phyloP scores from a whole-genome alignment of 2,888 invertebrate genomes.

The Agonum fuliginosum region DNA sequence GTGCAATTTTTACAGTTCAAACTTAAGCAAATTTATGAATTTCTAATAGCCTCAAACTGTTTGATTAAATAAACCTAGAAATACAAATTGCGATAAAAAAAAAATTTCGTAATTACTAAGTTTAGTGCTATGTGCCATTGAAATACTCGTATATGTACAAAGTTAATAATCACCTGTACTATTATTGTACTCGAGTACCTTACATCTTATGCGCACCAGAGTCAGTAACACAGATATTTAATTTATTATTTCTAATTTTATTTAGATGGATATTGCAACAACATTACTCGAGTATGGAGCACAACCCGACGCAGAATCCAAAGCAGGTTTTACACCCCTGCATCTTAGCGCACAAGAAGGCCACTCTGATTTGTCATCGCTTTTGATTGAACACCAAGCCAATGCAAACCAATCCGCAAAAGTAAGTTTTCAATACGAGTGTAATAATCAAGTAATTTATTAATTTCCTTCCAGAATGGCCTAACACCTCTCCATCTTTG shows the following conservation, averaged over 20 bases:
- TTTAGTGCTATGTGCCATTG: no score
- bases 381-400: slow-evolving; percentile 92
- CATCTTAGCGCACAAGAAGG: slow-evolving; percentile 97
- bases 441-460: not conserved
- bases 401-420: slow-evolving; percentile 90
- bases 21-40: no score
- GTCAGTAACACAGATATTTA: slow-evolving; percentile 34
- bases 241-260: slow-evolving; percentile 32
- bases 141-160: no score
- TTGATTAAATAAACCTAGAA: no score
- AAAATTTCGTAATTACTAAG: no score
- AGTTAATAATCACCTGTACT: no score
- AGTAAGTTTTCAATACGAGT: slow-evolving; percentile 72
- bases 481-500: slow-evolving; percentile 96
- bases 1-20: no score
- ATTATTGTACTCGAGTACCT: no score
- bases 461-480: slow-evolving; percentile 84
- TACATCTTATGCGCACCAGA: no score
- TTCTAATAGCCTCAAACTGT: no score
- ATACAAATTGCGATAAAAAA: no score
- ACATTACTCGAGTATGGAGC: slow-evolving; percentile 95
- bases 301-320: slow-evolving; percentile 93
- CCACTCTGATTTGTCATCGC: slow-evolving; percentile 94
- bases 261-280: slow-evolving; percentile 93
- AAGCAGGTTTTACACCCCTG: slow-evolving; percentile 95